Percentiles rank a stretch among this genome's conserved stretches.
Conservation (phyloP, 1,140 invertebrate species). For the Papilio helenus region DNA sequence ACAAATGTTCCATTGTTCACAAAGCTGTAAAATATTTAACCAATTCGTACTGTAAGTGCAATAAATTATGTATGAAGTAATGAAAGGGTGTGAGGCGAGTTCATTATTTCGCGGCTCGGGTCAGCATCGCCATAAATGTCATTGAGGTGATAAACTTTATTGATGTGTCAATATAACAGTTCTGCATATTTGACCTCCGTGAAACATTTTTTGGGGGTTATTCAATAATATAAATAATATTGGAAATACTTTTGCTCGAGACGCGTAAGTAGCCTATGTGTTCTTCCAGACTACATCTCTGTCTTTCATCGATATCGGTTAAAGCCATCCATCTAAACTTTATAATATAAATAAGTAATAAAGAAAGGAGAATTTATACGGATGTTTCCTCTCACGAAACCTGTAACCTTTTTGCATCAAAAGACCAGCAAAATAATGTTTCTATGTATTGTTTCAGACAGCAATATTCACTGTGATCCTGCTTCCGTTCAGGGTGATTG, state of each 20-base stretch:
- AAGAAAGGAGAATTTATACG: too few species aligned
- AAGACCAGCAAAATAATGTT: neutral
- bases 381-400: too few species aligned
- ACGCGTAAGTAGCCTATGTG: too few species aligned
- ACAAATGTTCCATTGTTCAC: neutral
- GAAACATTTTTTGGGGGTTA: neutral
- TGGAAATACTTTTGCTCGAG: too few species aligned
- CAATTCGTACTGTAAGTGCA: neutral
- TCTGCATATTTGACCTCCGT: neutral
- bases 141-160: neutral
- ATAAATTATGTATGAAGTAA: conserved; percentile 4
- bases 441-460: conserved; percentile 86
- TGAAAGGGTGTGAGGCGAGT: neutral
- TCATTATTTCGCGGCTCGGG: neutral
- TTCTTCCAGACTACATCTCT: too few species aligned
- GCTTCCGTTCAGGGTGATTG: conserved; percentile 89
- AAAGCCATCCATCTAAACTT: too few species aligned
- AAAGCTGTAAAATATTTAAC: neutral
- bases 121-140: neutral
- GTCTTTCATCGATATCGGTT: too few species aligned
- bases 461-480: conserved; percentile 90
- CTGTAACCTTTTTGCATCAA: too few species aligned
- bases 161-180: neutral
- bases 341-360: too few species aligned
- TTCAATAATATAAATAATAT: too few species aligned